A percentile compares a stretch with the other conserved stretches of the same genome.
Conservation (phyloP, 1,140 invertebrate genomes). For the Drosophila busckii region DNA sequence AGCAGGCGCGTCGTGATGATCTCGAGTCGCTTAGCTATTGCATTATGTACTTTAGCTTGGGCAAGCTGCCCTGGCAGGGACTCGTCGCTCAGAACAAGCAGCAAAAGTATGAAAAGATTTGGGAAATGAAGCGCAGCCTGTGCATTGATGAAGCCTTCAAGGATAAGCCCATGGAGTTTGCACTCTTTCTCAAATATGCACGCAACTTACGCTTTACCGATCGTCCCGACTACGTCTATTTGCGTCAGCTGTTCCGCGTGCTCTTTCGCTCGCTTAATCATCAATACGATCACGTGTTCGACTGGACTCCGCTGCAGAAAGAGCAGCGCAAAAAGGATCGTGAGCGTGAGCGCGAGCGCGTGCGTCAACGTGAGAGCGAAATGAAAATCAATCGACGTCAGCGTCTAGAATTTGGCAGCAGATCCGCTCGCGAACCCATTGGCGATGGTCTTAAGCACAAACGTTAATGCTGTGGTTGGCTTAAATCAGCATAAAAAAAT, state of each 20-base stretch:
- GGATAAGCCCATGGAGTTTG: conserved; percentile 91
- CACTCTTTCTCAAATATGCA: conserved; percentile 97
- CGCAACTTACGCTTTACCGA: conserved; percentile 97
- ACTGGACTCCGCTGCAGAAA: conserved; percentile 95
- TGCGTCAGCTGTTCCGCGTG: conserved; percentile 96
- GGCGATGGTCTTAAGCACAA: conserved; percentile 19
- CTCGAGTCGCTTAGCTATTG: conserved; percentile 98
- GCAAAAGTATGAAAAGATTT: conserved; percentile 98
- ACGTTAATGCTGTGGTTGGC: no score
- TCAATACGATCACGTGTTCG: conserved; percentile 99
- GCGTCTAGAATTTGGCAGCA: not conserved
- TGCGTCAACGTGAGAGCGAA: conserved; percentile 15
- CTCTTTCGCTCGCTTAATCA: conserved; percentile 97
- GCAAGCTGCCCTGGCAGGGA: conserved; percentile 97
- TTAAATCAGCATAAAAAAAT: no score
- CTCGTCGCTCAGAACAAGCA: conserved; percentile 96
- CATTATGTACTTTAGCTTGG: conserved; percentile 98
- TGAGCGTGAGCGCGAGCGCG: conserved; percentile 2
- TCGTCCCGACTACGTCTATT: conserved; percentile 96
- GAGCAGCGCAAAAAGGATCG: conserved; percentile 24
- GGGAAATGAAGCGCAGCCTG: conserved; percentile 98
- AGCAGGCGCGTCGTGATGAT: conserved; percentile 94
- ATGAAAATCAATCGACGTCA: not conserved
- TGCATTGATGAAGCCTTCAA: conserved; percentile 96
- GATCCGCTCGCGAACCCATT: conserved; percentile 8